Evolutionary conservation across 1,140 invertebrate species (phyloP).

Genomic region (Eueides isabella): DNA sequence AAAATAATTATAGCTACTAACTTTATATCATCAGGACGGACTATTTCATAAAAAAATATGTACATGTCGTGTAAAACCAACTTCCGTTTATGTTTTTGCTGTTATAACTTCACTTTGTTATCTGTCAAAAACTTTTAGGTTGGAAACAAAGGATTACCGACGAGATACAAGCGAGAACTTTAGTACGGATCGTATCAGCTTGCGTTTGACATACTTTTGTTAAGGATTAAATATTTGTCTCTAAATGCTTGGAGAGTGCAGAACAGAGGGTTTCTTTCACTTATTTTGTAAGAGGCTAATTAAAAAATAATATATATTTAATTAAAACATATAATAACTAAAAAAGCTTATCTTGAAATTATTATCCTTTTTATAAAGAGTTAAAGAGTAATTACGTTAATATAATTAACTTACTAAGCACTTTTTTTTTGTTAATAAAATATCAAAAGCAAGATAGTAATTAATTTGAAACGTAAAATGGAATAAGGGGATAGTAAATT

Average conservation of each 20-base stretch:
- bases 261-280: neutral
- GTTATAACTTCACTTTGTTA: constrained; percentile 39
- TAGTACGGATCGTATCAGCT: constrained; percentile 23
- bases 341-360: too few species aligned
- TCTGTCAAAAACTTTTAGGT: constrained; percentile 39
- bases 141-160: constrained; percentile 40
- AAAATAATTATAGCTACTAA: neutral
- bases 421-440: too few species aligned
- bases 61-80: constrained; percentile 23
- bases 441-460: too few species aligned
- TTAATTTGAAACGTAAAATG: too few species aligned
- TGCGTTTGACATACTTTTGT: constrained; percentile 28
- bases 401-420: too few species aligned
- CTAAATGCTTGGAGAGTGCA: neutral
- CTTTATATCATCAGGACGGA: neutral
- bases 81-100: constrained; percentile 32
- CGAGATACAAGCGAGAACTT: constrained; percentile 31
- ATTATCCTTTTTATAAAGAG: too few species aligned
- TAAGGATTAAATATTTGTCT: neutral
- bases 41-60: neutral
- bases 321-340: too few species aligned
- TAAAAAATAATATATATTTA: too few species aligned
- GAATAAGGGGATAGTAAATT: too few species aligned
- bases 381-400: too few species aligned
- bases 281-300: neutral